Percentiles rank a stretch among this genome's conserved stretches.
These are phyloP conservation scores for Calliopum simillimum DNA, from an alignment of 2,888 invertebrate genomes.

Conservation along the genomic window DNA sequence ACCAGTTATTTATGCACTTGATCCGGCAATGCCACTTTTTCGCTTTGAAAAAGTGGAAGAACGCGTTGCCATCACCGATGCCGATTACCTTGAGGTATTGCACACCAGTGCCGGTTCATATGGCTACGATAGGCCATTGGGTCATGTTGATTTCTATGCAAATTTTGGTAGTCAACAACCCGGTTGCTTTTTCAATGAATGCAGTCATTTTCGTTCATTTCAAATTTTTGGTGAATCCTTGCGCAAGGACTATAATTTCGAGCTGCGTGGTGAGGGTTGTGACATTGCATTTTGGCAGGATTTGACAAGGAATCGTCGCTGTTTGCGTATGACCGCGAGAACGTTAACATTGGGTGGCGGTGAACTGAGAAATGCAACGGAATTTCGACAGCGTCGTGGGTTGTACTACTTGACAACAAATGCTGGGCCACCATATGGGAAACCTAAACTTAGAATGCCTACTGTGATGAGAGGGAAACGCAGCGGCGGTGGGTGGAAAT, in stretches of 20 bases:
- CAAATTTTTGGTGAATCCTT: slow-evolving; percentile 57
- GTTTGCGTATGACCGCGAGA: slow-evolving; percentile 47
- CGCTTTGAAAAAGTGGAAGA: slow-evolving; percentile 55
- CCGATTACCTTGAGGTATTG: slow-evolving; percentile 78
- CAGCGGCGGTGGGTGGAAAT: too few relatives aligned
- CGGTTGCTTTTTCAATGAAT: slow-evolving; percentile 69
- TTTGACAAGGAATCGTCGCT: slow-evolving; percentile 53
- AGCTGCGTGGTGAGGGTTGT: slow-evolving; percentile 51
- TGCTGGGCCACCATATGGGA: slow-evolving; percentile 52
- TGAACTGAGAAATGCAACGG: slow-evolving; percentile 42
- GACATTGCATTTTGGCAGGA: slow-evolving; percentile 51
- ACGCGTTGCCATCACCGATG: slow-evolving; percentile 73
- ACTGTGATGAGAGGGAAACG: too few relatives aligned
- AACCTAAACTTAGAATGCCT: neutral
- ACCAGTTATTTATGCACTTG: slow-evolving; percentile 69
- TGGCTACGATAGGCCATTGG: slow-evolving; percentile 66
- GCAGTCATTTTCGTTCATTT: slow-evolving; percentile 62
- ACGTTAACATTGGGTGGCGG: slow-evolving; percentile 55
- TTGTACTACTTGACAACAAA: slow-evolving; percentile 59
- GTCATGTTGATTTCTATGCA: slow-evolving; percentile 72
- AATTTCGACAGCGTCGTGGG: slow-evolving; percentile 47
- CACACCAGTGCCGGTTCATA: slow-evolving; percentile 73
- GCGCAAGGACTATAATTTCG: slow-evolving; percentile 40
- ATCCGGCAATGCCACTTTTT: slow-evolving; percentile 72
- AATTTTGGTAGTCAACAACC: slow-evolving; percentile 74